Percentiles rank a stretch among this genome's conserved stretches.
phyloP scores from a whole-genome alignment of 2,888 invertebrate species.

The Sialis lutaria region DNA sequence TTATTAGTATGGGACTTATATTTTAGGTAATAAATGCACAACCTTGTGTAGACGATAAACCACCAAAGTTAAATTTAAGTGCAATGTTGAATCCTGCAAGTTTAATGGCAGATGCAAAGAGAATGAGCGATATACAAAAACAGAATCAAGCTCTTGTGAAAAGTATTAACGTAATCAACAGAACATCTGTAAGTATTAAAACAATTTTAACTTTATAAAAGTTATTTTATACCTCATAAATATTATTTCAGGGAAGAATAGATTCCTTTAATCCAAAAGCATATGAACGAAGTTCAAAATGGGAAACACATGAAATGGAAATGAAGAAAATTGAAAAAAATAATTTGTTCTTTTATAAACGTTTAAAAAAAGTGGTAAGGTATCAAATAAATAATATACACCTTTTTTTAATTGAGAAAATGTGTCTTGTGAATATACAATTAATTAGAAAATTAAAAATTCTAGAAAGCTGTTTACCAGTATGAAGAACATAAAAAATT shows the following conservation, averaged over 20 bases:
- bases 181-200: conserved; percentile 30
- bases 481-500: too few relatives aligned
- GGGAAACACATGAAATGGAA: conserved; percentile 13
- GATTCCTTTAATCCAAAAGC: conserved; percentile 18
- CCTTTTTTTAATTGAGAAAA: not conserved
- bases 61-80: conserved; percentile 34
- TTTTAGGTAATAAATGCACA: conserved; percentile 16
- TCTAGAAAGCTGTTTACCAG: too few relatives aligned
- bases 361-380: conserved; percentile 10
- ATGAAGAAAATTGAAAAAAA: conserved; percentile 15
- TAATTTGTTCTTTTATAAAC: conserved; percentile 16
- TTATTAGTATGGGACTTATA: not conserved
- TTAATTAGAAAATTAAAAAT: too few relatives aligned
- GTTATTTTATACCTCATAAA: conserved; percentile 1
- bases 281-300: conserved; percentile 15
- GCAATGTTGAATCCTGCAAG: conserved; percentile 30
- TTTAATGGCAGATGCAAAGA: conserved; percentile 20
- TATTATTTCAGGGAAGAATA: conserved; percentile 15
- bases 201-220: conserved; percentile 3
- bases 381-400: not conserved
- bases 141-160: conserved; percentile 40
- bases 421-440: too few relatives aligned
- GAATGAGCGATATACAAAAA: conserved; percentile 27
- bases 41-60: conserved; percentile 28
- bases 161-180: conserved; percentile 37